Conservation (phyloP, 2,888 invertebrate species). For the Epinotia demarniana region DNA sequence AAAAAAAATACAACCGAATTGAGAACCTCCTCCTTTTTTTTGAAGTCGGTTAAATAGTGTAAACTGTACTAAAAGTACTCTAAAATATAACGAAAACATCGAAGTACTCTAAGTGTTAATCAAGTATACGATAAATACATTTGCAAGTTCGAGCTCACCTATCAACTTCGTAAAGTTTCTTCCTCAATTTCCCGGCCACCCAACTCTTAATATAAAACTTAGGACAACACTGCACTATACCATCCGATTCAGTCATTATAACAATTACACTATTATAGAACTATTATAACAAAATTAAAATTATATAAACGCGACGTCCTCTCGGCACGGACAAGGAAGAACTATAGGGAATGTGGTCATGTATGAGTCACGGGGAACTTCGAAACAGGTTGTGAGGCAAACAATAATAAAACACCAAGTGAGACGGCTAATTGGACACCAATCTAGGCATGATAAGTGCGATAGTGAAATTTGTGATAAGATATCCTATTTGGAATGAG, state of each 20-base stretch:
- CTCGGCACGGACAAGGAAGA: neutral
- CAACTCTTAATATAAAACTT: conserved; percentile 16
- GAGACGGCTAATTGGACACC: conserved; percentile 27
- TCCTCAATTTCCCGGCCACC: conserved; percentile 39
- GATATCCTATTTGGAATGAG: conserved; percentile 66
- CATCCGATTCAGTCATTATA: conserved; percentile 50
- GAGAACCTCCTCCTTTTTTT: too few species aligned
- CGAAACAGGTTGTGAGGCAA: conserved; percentile 34
- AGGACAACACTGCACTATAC: conserved; percentile 61
- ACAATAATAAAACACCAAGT: conserved; percentile 42
- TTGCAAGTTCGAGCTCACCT: conserved; percentile 63
- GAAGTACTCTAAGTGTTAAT: too few species aligned
- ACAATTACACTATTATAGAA: conserved; percentile 11
- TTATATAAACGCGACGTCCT: conserved; percentile 32
- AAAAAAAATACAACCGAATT: too few species aligned
- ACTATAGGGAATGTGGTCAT: conserved; percentile 19
- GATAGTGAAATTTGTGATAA: conserved; percentile 65
- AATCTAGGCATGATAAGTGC: conserved; percentile 42
- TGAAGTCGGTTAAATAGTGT: too few species aligned
- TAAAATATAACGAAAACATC: too few species aligned
- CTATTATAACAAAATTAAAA: conserved; percentile 36
- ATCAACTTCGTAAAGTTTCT: conserved; percentile 64
- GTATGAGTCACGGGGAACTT: conserved; percentile 36
- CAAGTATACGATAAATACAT: too few species aligned
- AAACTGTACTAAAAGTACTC: too few species aligned